Evolutionary conservation across 2,797 vertebrate genomes (phyloP), one percentile per base, ranked within the genome.

Genomic region (Furcifer pardalis): DNA sequence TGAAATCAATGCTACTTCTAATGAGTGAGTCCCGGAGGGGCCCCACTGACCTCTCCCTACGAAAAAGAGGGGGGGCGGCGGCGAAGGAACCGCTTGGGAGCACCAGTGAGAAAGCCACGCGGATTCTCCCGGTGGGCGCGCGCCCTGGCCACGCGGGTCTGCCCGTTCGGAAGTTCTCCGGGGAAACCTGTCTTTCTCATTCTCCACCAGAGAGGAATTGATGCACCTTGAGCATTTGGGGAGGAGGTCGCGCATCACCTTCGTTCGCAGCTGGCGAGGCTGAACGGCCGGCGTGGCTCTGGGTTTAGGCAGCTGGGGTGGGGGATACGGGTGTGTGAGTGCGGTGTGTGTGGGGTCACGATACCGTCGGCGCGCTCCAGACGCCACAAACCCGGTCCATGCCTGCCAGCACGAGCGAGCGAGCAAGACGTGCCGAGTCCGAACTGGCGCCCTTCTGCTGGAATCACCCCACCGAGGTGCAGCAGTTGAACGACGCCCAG

Each of bases 391-490:
- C 56, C 75, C 10, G 15, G 27, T 40, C 52, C 27, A 17, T 7
- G 30, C 52, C 66, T 9, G 7, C 8, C 19, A 82, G 56, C 7
- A 7, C 52, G 52, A 56, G 52, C 19, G 52, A 17, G 37, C 52
- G 52, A 56, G 52, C 19, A 19, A 17, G 37, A 2, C 27, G 79
- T 5, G 3, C 44, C 3, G 60, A 74, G 81, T 27, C 63, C 60
- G 71, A 75, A 75, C 75, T 30, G 66, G 13, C 44, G 21, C 71
- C 82, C 40, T 65, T 59, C 74, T 23, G 75, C 82, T 59, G 46
- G 46, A 46, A 73, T 35, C 82, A 44, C 62, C 6, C 25, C 78
- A 35, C 77, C 13, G 42, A 30, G 52, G 30, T 2, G 74, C 49
- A 35, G 63, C n/a, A 35, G 63, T 42, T 56, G n/a, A 68, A 77